These are phyloP conservation scores for Iselma pallidipennis DNA, from an alignment of 2,888 invertebrate genomes.

Conservation along the genomic window DNA sequence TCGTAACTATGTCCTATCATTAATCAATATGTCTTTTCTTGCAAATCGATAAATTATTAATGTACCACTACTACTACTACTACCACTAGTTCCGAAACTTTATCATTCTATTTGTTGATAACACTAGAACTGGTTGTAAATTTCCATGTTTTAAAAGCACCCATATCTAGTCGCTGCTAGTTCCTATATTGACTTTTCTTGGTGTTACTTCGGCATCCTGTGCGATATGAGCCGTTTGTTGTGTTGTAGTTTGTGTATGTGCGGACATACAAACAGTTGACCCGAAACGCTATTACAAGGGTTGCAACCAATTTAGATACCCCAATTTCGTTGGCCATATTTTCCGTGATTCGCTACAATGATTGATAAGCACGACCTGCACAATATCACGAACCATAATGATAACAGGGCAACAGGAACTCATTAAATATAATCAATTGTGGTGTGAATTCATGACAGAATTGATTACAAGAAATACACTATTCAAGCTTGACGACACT, in stretches of 20 bases:
- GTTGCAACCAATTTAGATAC: slow-evolving; percentile 38
- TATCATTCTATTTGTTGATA: no score
- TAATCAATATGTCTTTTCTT: no score
- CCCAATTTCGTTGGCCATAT: slow-evolving; percentile 26
- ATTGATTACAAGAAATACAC: neutral
- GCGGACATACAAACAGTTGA: slow-evolving; percentile 27
- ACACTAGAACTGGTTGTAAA: neutral
- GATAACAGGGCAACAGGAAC: neutral
- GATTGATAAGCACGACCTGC: slow-evolving; percentile 27
- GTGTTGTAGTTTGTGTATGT: neutral
- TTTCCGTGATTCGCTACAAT: slow-evolving; percentile 26
- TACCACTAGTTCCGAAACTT: no score
- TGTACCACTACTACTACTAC: no score
- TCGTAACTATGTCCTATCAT: no score
- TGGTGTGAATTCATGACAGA: neutral
- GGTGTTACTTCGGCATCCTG: neutral
- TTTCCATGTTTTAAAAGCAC: neutral
- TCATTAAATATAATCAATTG: neutral
- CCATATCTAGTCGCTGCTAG: neutral
- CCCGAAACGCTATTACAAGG: slow-evolving; percentile 36
- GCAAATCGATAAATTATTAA: no score
- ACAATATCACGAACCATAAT: neutral
- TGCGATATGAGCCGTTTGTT: neutral
- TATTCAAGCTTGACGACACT: neutral
- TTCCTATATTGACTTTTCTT: neutral